Evolutionary conservation across 2,797 vertebrate genomes (phyloP).

Genomic region (Varecia variegata): DNA sequence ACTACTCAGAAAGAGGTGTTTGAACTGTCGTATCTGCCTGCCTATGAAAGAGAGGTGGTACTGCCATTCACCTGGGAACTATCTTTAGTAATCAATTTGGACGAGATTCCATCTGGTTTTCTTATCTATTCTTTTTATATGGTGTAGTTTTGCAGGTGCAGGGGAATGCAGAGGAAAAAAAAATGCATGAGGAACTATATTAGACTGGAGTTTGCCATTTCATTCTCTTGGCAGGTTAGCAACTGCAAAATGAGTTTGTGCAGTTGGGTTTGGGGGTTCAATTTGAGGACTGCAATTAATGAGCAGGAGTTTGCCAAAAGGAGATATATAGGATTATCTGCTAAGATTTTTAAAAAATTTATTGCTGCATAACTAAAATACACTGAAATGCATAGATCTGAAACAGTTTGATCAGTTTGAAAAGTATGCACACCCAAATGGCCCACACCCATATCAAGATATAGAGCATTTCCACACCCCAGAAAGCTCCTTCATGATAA

Average conservation of each 20-base stretch:
- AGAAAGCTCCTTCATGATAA: not conserved
- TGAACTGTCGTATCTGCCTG: constrained; percentile 71
- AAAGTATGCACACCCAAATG: not conserved
- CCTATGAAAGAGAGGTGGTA: constrained; percentile 69
- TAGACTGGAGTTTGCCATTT: constrained; percentile 28
- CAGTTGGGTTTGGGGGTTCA: not conserved
- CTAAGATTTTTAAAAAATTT: not conserved
- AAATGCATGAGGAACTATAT: constrained; percentile 25
- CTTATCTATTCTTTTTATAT: constrained; percentile 57
- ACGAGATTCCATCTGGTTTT: constrained; percentile 67
- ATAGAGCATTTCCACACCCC: not conserved
- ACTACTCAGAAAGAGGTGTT: constrained; percentile 68
- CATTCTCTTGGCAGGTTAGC: constrained; percentile 41
- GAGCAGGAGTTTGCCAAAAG: not conserved
- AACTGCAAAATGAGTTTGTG: not conserved
- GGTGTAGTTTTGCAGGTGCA: constrained; percentile 52
- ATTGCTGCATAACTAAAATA: not conserved
- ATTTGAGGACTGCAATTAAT: constrained; percentile 4
- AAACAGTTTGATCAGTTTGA: not conserved
- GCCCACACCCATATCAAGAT: not conserved
- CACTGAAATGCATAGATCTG: not conserved
- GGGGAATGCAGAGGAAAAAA: constrained; percentile 38
- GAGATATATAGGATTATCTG: not conserved
- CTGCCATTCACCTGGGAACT: constrained; percentile 67
- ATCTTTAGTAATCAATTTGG: constrained; percentile 75